A percentile compares a stretch with the other conserved stretches of the same genome.
Conservation (phyloP, 2,888 invertebrate species). For the Drosophila macrospina region DNA sequence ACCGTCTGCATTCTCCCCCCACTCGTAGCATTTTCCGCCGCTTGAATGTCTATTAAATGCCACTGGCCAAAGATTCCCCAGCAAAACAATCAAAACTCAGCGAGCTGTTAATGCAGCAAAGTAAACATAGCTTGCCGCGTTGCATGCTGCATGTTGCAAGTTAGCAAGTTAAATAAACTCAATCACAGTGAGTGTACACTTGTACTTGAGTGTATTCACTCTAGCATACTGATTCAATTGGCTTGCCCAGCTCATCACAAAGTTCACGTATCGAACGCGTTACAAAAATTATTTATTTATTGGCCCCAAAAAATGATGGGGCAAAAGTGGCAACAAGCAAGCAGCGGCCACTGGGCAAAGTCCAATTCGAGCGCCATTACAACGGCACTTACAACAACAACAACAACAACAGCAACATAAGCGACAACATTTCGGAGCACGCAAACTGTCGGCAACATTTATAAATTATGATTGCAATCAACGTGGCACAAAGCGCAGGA, state of each 20-base stretch:
- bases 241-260: neutral
- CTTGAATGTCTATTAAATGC: constrained; percentile 10
- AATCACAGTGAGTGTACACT: neutral
- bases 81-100: constrained; percentile 55
- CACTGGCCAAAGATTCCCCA: constrained; percentile 18
- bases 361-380: constrained; percentile 32
- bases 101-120: constrained; percentile 58
- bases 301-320: constrained; percentile 16
- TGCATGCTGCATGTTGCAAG: constrained; percentile 12
- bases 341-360: constrained; percentile 24
- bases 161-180: constrained; percentile 23
- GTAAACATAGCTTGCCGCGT: constrained; percentile 28
- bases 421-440: constrained; percentile 43
- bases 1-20: neutral
- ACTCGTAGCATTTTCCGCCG: too few relatives aligned
- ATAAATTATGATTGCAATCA: constrained; percentile 81
- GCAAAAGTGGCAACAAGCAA: neutral
- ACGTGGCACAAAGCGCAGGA: constrained; percentile 70
- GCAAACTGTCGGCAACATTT: constrained; percentile 79
- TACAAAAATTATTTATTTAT: constrained; percentile 70
- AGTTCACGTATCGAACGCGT: constrained; percentile 24
- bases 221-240: constrained; percentile 36
- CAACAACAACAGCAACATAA: constrained; percentile 5
- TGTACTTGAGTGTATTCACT: constrained; percentile 6
- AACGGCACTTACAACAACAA: constrained; percentile 18